Base-by-base conservation (phyloP, 1,140 invertebrate species). In the Phthorimaea operculella region DNA sequence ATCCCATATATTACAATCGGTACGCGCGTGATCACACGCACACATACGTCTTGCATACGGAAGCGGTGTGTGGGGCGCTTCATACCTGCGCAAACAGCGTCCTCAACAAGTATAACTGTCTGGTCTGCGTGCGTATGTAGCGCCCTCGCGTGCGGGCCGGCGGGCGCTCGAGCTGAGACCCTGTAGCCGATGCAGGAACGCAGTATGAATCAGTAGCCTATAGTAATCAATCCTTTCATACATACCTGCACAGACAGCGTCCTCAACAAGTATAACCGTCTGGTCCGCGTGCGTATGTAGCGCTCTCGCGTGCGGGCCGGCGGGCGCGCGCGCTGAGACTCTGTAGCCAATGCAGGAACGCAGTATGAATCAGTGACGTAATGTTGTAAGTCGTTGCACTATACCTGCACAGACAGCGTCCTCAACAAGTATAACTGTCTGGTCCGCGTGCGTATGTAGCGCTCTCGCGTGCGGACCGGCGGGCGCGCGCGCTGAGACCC, bases 111-210 rank as follows among this genome's bases (percentile, higher is more conserved):
- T 51, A 80, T 67, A 11, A 83, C 79, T 17, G 70, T 63, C 51
- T 79, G 79, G 60, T 85, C 83, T 6, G 65, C 34, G 36, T 80
- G 70, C 0, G 83, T 72, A 57, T 82, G 79, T 9, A 86, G 65
- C 0, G 81, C 81, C 16, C 79, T 59, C 9, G 72, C 76, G 58
- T 80, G 77, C 0, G 83, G 84, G 0, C 82, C 79, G 15, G 54
- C 54, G 0, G 76, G 71, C 3, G 50, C 62, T 9, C 75, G 60
- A 3, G 36, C 36, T 0, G 64, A 54, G 12, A 69, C 65, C 5
- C 74, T 72, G 47, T 77, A 70, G 33, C 84, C 84, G 15, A n/a
- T n/a, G n/a, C n/a, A n/a, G n/a, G n/a, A n/a, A n/a, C n/a, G n/a
- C n/a, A n/a, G n/a, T n/a, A n/a, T n/a, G n/a, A n/a, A n/a, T n/a